Conservation (phyloP, 1,140 invertebrate species). For the Hesperophylax magnus region DNA sequence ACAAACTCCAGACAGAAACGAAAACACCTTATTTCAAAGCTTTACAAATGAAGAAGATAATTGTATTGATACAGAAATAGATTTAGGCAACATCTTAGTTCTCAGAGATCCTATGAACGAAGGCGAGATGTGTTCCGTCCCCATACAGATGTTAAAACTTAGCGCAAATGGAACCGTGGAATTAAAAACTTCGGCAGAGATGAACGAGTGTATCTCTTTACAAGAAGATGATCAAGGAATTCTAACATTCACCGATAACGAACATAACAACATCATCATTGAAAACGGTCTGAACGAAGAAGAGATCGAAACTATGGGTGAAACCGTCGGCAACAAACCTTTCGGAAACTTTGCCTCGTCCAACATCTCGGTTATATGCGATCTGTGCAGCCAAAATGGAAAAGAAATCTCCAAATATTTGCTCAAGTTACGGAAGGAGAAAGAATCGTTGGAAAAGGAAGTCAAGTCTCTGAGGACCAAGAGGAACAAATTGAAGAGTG, state of each 20-base stretch:
- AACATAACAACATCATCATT: slow-evolving; percentile 18
- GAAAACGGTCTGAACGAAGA: neutral
- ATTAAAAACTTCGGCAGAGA: slow-evolving; percentile 15
- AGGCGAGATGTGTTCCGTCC: slow-evolving; percentile 29
- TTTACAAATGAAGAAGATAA: neutral
- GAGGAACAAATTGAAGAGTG: slow-evolving; percentile 26
- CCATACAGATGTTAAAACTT: slow-evolving; percentile 44
- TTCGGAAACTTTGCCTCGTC: neutral
- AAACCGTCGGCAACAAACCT: neutral
- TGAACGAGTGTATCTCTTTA: slow-evolving; percentile 27
- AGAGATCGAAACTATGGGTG: neutral
- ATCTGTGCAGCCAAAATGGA: slow-evolving; percentile 31
- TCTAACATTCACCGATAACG: slow-evolving; percentile 26
- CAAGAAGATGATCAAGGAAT: slow-evolving; percentile 32
- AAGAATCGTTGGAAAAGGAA: slow-evolving; percentile 18
- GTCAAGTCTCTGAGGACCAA: slow-evolving; percentile 12
- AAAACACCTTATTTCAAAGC: slow-evolving; percentile 38
- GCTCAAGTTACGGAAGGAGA: slow-evolving; percentile 24
- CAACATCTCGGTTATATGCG: neutral
- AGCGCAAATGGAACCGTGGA: slow-evolving; percentile 21
- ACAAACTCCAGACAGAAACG: slow-evolving; percentile 34
- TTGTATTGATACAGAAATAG: slow-evolving; percentile 27
- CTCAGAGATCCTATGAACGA: slow-evolving; percentile 23
- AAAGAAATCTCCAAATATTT: slow-evolving; percentile 12
- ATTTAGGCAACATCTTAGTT: slow-evolving; percentile 37